Evolutionary conservation across 2,888 invertebrate species (phyloP), one percentile per base, ranked within the genome.

Genomic region (Cheilosia scutellata): DNA sequence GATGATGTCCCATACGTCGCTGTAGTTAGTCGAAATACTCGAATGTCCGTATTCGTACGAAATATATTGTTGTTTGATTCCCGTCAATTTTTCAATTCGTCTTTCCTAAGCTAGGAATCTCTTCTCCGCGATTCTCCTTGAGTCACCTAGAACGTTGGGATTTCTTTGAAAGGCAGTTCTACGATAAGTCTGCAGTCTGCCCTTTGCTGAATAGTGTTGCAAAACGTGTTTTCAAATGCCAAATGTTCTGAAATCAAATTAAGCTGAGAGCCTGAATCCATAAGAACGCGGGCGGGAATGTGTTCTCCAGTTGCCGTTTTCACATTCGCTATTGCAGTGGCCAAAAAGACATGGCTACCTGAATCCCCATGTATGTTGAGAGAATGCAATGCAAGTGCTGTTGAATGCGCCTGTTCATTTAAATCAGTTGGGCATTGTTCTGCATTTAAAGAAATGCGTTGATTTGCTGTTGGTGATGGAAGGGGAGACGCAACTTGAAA

Each of bases 251-350:
- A 33, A 9, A 79, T 53, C 16, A 79, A 72, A 72, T 72, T 65
- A 4, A 58, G 63, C 44, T 79, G 79, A 29, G 77, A 78, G 31
- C 63, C 78, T 25, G 78, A 72, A 51, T 79, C 65, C n/a, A 79
- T 42, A 7, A 71, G 58, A 9, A 78, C 16, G 13, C 71, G 71
- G 51, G 71, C 57, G 37, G 51, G 58, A 4, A 78, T 11, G n/a
- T 53, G 49, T 58, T 71, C 71, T 2, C 63, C 71, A 63, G 55
- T 63, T 4, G 37, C 44, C 20, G 60, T 37, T 27, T 20, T 70
- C 1, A 68, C 63, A n/a, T 65, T 58, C 1, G 65, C 78, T n/a
- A 71, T 16, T 47, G 49, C 71, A 51, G 49, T 70, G 27, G 29
- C 33, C 51, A 77, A 31, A 37, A 60, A 68, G 5, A 76, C 51